Evolutionary conservation across 2,113 vertebrate species (phyloP), one percentile per base, ranked within the genome.

Genomic region (Hippolais icterina): DNA sequence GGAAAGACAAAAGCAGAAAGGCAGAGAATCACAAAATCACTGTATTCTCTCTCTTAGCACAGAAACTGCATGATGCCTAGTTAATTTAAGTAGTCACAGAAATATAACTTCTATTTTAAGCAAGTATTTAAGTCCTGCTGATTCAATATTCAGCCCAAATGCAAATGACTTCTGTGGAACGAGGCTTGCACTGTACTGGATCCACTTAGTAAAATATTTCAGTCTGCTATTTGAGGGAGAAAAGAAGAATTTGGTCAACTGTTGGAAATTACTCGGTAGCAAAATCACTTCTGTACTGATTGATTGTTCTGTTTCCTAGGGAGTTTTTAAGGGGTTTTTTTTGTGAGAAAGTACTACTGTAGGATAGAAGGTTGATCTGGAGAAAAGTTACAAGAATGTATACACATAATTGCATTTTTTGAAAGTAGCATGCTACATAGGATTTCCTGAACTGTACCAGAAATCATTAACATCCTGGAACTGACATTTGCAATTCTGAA

Each of bases 61-160:
- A 83, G 79, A 83, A 90, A 47, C 33, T 75, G 52, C 37, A 52
- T 25, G 60, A 81, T 33, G 49, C 31, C 24, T 59, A 25, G 53
- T 81, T 95, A 88, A 89, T 85, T 70, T 89, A 72, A 84, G 50
- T n/a, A 94, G 53, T 72, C 61, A 60, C 23, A 74, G 47, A 89
- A 94, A 90, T 54, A n/a, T 41, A 37, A 81, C 53, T 61, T 94
- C 74, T 96, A 68, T 92, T 92, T 90, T 91, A 91, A 83, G 72
- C 41, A 52, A n/a, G 28, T 64, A 18, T 63, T 84, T 82, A 59
- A 92, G 52, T 75, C 29, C 69, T 50, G n/a, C 60, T 93, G 94
- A 66, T 95, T 93, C 71, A 80, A 50, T 66, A 71, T 81, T 90
- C 27, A 78, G n/a, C 39, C 41, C 42, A 71, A 93, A 80, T 69